These are phyloP conservation scores for Callinectes sapidus DNA, from an alignment of 2,888 invertebrate genomes.

Conservation along the genomic window DNA sequence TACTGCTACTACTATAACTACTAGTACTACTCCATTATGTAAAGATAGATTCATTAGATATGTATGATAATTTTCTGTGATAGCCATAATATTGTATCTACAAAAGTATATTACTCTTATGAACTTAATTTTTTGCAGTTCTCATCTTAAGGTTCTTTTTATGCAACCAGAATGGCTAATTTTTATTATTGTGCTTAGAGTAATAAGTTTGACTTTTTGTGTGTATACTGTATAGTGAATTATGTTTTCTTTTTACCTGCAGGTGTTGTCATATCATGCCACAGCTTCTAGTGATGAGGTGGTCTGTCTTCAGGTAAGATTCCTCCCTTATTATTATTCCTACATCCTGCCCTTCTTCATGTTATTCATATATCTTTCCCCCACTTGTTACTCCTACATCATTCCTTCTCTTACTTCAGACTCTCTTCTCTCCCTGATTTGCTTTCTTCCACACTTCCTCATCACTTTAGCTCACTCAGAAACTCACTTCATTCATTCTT, in stretches of 20 bases:
- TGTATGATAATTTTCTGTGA: not conserved
- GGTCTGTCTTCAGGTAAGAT: slow-evolving; percentile 82
- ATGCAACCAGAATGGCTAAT: too few species aligned
- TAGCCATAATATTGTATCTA: not conserved
- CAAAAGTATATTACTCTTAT: too few species aligned
- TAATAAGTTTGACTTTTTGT: not conserved
- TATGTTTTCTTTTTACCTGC: slow-evolving; percentile 75
- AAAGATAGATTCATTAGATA: not conserved
- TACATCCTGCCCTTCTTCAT: not conserved
- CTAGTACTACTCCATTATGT: not conserved
- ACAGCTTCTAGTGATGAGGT: slow-evolving; percentile 93
- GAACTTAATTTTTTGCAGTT: too few species aligned
- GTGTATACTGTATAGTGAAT: not conserved
- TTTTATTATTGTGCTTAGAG: not conserved
- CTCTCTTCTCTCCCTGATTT: too few species aligned
- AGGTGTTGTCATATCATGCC: slow-evolving; percentile 96
- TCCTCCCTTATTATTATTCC: not conserved
- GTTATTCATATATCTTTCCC: not conserved
- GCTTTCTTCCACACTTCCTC: not conserved
- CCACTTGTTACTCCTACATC: not conserved
- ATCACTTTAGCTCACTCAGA: not conserved
- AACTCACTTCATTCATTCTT: not conserved
- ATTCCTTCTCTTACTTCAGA: not conserved
- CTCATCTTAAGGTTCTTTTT: too few species aligned
- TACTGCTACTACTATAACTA: not conserved